Evolutionary conservation across 2,113 vertebrate genomes (phyloP).

Genomic region (Sporophila hypoxantha): DNA sequence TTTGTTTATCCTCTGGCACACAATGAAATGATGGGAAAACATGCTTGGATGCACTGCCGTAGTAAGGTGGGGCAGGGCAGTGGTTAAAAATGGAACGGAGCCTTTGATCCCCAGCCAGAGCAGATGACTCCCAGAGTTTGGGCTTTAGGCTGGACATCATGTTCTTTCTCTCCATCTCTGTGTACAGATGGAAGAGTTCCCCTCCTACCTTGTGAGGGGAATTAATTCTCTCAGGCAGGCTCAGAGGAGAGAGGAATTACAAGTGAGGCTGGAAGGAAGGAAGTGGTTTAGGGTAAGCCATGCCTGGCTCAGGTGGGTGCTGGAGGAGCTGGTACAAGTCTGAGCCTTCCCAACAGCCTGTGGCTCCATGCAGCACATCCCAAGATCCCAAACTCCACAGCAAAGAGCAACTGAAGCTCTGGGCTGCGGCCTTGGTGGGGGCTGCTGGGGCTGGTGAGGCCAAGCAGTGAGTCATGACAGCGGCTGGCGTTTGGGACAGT

Average conservation of each 20-base stretch:
- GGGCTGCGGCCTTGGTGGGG: not conserved
- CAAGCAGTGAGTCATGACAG: not conserved
- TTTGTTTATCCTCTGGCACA: constrained; percentile 80
- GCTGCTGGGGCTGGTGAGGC: not conserved
- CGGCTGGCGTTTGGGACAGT: not conserved
- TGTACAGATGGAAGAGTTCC: constrained; percentile 11
- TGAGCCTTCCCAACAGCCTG: not conserved
- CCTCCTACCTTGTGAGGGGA: not conserved
- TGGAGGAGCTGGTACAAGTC: not conserved
- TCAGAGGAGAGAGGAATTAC: not conserved
- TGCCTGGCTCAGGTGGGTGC: not conserved
- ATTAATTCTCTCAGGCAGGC: not conserved
- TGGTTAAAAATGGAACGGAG: constrained; percentile 70
- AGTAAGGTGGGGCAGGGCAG: constrained; percentile 67
- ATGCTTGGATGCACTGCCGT: constrained; percentile 58
- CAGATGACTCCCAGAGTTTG: constrained; percentile 52
- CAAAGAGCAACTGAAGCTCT: not conserved
- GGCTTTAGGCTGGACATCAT: constrained; percentile 38
- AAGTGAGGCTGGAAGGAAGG: not conserved
- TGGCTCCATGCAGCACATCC: not conserved
- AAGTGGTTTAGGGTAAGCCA: not conserved
- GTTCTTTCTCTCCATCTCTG: constrained; percentile 44
- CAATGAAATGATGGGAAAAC: constrained; percentile 76
- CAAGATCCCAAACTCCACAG: not conserved
- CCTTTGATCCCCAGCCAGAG: constrained; percentile 75